A percentile compares a stretch with the other conserved stretches of the same genome.
phyloP scores from a whole-genome alignment of 2,888 invertebrate species.

The Nineta flava region DNA sequence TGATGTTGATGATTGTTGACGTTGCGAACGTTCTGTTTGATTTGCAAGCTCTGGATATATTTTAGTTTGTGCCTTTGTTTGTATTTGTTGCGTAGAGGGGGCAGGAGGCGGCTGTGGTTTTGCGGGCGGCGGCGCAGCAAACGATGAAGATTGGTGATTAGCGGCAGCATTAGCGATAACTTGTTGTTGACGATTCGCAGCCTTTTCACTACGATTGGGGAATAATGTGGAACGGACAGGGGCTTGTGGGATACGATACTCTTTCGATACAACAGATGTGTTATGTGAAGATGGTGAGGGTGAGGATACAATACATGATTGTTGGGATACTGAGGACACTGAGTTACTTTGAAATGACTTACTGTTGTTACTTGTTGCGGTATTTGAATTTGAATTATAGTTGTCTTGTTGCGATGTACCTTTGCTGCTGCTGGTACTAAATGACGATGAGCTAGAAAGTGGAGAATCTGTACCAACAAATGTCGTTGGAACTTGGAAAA shows the following conservation, averaged over 20 bases:
- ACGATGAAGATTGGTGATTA: constrained; percentile 29
- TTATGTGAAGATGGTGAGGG: constrained; percentile 38
- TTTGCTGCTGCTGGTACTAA: constrained; percentile 36
- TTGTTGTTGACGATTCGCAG: constrained; percentile 27
- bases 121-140: constrained; percentile 37
- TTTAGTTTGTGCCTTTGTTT: constrained; percentile 64
- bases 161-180: constrained; percentile 19
- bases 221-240: constrained; percentile 28
- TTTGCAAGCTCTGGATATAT: constrained; percentile 49
- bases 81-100: constrained; percentile 32
- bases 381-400: constrained; percentile 16
- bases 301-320: constrained; percentile 58
- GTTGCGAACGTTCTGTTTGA: constrained; percentile 23
- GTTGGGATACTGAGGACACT: constrained; percentile 40
- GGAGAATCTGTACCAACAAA: constrained; percentile 36
- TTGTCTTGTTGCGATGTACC: constrained; percentile 24
- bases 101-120: constrained; percentile 19
- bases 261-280: constrained; percentile 35
- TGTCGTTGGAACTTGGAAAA: constrained; percentile 45
- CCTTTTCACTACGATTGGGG: constrained; percentile 15
- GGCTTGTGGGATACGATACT: constrained; percentile 42
- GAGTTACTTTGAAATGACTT: constrained; percentile 28
- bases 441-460: constrained; percentile 21
- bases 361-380: constrained; percentile 29
- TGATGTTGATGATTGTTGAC: too few relatives aligned